A percentile compares a stretch with the other conserved stretches of the same genome.
These are phyloP conservation scores for Epizoanthus ramosus DNA, from an alignment of 92 coral and sea anemone genomes.

Conservation along the genomic window DNA sequence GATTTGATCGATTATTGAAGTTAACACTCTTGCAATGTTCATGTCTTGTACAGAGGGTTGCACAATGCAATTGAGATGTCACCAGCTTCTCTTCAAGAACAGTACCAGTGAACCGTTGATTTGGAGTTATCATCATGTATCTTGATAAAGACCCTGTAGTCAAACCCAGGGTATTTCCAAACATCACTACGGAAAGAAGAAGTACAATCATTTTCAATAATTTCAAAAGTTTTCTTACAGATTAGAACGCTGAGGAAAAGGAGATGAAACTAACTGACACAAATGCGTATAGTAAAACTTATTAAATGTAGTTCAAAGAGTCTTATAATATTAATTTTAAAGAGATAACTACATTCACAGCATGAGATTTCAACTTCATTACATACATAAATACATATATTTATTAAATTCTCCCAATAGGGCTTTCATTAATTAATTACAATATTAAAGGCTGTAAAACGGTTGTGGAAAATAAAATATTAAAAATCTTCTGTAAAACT, in stretches of 20 bases:
- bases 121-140: background rate
- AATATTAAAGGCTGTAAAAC: too few relatives aligned
- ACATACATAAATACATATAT: too few relatives aligned
- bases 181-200: background rate
- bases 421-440: too few relatives aligned
- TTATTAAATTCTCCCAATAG: too few relatives aligned
- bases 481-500: too few relatives aligned
- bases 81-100: background rate
- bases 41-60: background rate
- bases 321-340: too few relatives aligned
- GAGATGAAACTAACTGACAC: background rate
- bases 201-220: background rate
- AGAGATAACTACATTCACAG: too few relatives aligned
- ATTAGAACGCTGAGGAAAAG: background rate
- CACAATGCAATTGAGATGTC: background rate
- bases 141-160: background rate
- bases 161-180: background rate
- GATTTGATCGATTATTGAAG: background rate
- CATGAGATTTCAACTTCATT: too few relatives aligned
- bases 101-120: background rate
- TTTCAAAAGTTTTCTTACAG: background rate
- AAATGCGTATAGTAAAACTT: too few relatives aligned
- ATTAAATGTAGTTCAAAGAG: too few relatives aligned
- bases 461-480: too few relatives aligned
- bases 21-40: conserved; percentile 5